phyloP scores from a whole-genome alignment of 2,113 vertebrate species.

The Cettia cetti region DNA sequence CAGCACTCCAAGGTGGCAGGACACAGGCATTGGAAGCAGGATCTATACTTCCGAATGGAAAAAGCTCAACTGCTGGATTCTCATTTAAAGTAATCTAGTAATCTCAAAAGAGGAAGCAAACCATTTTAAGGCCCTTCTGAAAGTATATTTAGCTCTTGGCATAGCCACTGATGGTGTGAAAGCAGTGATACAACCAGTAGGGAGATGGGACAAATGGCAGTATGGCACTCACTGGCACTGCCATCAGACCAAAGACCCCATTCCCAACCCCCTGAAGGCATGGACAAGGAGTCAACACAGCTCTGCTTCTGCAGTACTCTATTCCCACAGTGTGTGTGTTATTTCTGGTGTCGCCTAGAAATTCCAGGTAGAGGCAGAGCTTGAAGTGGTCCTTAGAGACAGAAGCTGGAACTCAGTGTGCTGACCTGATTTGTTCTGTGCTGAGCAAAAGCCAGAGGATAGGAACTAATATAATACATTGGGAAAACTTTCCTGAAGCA shows the following conservation, averaged over 20 bases:
- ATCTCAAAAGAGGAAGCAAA: neutral
- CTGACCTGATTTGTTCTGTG: neutral
- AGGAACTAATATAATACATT: neutral
- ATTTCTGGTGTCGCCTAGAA: neutral
- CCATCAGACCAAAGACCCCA: neutral
- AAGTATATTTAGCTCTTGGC: neutral
- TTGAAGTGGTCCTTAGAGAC: neutral
- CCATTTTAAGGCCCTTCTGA: neutral
- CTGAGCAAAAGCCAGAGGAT: neutral
- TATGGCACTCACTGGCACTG: neutral
- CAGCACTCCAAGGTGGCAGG: neutral
- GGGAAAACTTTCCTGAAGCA: constrained; percentile 18
- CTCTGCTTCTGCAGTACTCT: neutral
- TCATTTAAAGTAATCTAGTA: neutral
- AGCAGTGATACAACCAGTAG: neutral
- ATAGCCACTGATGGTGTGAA: neutral
- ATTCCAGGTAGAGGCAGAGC: neutral
- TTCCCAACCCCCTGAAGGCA: neutral
- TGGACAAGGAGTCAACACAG: neutral
- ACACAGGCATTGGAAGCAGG: neutral
- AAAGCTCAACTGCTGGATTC: neutral
- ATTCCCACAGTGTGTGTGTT: neutral
- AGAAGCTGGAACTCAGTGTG: constrained; percentile 11
- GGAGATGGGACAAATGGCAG: neutral
- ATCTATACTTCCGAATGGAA: neutral